Base-by-base conservation (phyloP, 2,888 invertebrate species). In the Brachypalpus laphriformis region DNA sequence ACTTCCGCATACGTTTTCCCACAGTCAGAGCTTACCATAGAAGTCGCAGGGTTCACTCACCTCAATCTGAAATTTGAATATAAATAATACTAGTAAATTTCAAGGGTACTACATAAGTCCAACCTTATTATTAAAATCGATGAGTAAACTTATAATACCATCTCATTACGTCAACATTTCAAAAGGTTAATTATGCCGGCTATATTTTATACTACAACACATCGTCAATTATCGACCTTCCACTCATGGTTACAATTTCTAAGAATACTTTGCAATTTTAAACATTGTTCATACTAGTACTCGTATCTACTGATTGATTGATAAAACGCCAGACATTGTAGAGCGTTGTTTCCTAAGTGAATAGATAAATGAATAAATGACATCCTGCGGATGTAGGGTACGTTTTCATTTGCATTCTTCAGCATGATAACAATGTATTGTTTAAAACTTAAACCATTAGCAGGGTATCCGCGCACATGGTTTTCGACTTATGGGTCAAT, bases 401-500 rank as follows among this genome's bases (percentile, higher is more conserved):
- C n/a, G n/a, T n/a, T n/a, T n/a, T n/a, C 5, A 8, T 11, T 3
- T 47, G 9, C 9, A 47, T 14, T 28, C 25, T 28, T 16, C 0
- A 4, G 8, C 0, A 28, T 18, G 40, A n/a, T 28, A 40, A 51
- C n/a, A 51, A 28, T 9, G 2, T 4, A 37, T 54, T 45, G 37
- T n/a, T 25, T 22, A 25, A 14, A 1, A 9, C 8, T 16, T 3
- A 22, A 0, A 9, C n/a, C n/a, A n/a, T n/a, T n/a, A n/a, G n/a
- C 7, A n/a, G n/a, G 22, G 11, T 45, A 20, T 22, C 5, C 11
- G 22, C 20, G 40, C 42, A 42, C 18, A 16, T 14, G 11, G 49
- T 11, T 51, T 61, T n/a, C 2, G 22, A 51, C 34, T 65, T 51
- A 63, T 51, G 57, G 82, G 65, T 82, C 82, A 77, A 71, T 71